Conservation (phyloP, 2,888 invertebrate species). For the Crocallis elinguaria region DNA sequence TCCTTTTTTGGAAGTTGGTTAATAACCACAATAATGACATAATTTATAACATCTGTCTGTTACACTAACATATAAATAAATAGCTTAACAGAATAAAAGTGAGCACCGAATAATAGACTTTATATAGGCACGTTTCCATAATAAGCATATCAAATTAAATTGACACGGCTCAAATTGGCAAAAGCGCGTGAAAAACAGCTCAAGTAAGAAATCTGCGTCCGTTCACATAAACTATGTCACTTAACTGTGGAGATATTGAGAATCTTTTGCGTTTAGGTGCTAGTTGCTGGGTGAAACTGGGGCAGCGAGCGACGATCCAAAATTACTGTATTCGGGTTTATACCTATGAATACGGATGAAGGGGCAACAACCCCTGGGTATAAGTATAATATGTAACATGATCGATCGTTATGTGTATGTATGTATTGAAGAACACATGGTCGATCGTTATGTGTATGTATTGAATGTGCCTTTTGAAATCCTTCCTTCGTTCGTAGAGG, state of each 20-base stretch:
- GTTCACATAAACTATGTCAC: constrained; percentile 13
- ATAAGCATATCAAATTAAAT: constrained; percentile 21
- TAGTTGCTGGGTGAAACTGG: constrained; percentile 31
- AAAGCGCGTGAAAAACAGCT: constrained; percentile 18
- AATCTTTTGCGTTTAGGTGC: constrained; percentile 31
- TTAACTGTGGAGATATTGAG: constrained; percentile 16
- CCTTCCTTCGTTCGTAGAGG: too few species aligned
- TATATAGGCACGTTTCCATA: constrained; percentile 9
- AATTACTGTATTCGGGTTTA: not conserved
- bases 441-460: not conserved
- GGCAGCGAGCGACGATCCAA: constrained; percentile 19
- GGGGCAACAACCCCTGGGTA: not conserved
- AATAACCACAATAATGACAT: too few species aligned
- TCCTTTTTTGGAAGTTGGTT: too few species aligned
- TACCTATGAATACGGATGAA: not conserved
- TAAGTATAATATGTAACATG: not conserved
- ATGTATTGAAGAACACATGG: too few species aligned
- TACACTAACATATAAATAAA: too few species aligned
- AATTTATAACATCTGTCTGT: too few species aligned
- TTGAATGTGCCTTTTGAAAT: not conserved
- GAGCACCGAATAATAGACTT: too few species aligned
- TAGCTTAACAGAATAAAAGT: not conserved
- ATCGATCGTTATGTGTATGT: not conserved
- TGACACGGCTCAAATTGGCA: constrained; percentile 19
- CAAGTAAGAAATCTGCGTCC: constrained; percentile 5